Base-by-base conservation (phyloP, 2,888 invertebrate species). In the Drosophila pegasa region DNA sequence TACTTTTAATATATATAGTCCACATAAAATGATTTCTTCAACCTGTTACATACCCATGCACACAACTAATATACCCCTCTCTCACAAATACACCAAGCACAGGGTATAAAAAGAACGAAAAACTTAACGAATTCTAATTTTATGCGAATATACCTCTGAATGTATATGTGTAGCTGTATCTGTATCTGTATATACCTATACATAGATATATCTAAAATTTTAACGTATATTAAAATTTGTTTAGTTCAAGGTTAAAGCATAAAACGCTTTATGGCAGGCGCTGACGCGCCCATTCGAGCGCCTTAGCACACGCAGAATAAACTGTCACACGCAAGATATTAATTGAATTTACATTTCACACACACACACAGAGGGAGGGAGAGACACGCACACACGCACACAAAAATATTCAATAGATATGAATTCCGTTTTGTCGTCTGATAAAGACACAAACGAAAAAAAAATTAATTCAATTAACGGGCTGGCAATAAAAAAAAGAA, bases 401-500 rank as follows among this genome's bases (percentile, higher is more conserved):
- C n/a, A 54, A 61, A 18, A 60, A 45, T 12, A 64, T 14, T 51
- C 25, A 38, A 62, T 50, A 71, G 68, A 84, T 78, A 74, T 78
- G 59, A 80, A 68, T 66, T 74, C 55, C 60, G 45, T 86, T 86
- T 76, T 74, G 78, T 45, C 60, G 43, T 50, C 69, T 71, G 88
- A 83, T 83, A 88, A 87, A 65, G 78, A 61, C 25, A 68, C 38
- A 63, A 51, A 27, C 55, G 22, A 54, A 72, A 14, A 37, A 9
- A 62, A 77, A 83, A 80, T 75, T 88, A 84, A 84, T 88, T 84
- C 85, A 84, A 88, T 84, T 88, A 84, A 84, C 85, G 65, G 62
- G 50, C 66, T 48, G 47, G 60, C 57, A 62, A 88, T 80, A 88
- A 88, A 85, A 80, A 51, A 64, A 58, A 88, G 86, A 85, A 80